A percentile compares a stretch with the other conserved stretches of the same genome.
phyloP scores from a whole-genome alignment of 2,888 invertebrate genomes.

The Altica lythri region DNA sequence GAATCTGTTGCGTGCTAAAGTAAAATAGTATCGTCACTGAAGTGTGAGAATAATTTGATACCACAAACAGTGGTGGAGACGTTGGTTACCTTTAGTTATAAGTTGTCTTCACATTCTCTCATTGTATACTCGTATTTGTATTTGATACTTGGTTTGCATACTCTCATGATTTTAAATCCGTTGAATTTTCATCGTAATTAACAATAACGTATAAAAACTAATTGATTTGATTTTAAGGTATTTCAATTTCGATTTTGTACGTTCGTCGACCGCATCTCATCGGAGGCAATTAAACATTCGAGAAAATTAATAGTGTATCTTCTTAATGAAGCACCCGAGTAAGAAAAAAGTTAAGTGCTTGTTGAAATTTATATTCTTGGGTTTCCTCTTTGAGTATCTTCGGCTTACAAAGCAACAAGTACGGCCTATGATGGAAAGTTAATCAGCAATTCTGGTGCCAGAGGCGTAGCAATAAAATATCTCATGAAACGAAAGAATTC shows the following conservation, averaged over 20 bases:
- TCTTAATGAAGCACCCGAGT: slow-evolving; percentile 17
- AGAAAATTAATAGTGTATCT: slow-evolving; percentile 25
- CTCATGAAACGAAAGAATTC: too few relatives aligned
- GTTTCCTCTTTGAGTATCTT: slow-evolving; percentile 25
- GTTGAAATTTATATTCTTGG: slow-evolving; percentile 34
- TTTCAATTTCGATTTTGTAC: too few relatives aligned
- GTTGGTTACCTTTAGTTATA: too few relatives aligned
- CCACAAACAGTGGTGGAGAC: slow-evolving; percentile 3
- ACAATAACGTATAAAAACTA: too few relatives aligned
- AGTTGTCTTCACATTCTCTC: too few relatives aligned
- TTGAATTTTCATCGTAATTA: too few relatives aligned
- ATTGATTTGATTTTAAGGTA: too few relatives aligned
- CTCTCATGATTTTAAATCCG: too few relatives aligned
- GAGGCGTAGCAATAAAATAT: too few relatives aligned
- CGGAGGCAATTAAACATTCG: slow-evolving; percentile 17
- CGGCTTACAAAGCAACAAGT: slow-evolving; percentile 13
- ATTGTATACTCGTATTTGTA: too few relatives aligned
- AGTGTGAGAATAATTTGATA: slow-evolving; percentile 17
- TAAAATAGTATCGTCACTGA: slow-evolving; percentile 15
- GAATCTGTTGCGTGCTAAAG: slow-evolving; percentile 18
- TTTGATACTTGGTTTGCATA: too few relatives aligned
- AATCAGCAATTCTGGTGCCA: slow-evolving; percentile 15
- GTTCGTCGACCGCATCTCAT: not conserved
- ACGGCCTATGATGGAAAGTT: slow-evolving; percentile 23
- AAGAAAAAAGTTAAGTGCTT: slow-evolving; percentile 28